phyloP scores from a whole-genome alignment of 2,113 vertebrate genomes.

The Anarhynchus alexandrinus region DNA sequence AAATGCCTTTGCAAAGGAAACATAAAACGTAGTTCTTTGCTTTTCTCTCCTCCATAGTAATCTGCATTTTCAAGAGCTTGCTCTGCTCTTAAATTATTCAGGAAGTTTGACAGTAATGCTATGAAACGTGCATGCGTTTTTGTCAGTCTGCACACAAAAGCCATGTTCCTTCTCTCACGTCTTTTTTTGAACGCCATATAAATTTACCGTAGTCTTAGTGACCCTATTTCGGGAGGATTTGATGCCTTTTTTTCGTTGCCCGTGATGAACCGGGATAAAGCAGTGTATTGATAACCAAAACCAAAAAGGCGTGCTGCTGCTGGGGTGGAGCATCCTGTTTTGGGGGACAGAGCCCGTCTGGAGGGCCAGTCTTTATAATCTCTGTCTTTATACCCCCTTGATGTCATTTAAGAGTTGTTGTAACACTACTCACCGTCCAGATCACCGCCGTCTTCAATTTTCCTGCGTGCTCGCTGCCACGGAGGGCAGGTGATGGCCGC shows the following conservation, averaged over 20 bases:
- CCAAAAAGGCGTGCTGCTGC: accelerated
- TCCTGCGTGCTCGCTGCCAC: accelerated
- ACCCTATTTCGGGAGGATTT: accelerated
- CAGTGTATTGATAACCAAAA: accelerated
- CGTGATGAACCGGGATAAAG: accelerated
- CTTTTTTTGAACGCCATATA: neutral
- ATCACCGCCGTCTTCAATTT: accelerated
- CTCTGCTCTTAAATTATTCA: constrained; percentile 46
- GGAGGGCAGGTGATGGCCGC: neutral
- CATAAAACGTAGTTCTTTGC: constrained; percentile 66
- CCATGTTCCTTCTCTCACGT: constrained; percentile 88
- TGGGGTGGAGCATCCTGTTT: neutral
- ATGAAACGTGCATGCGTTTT: constrained; percentile 85
- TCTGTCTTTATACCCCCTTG: neutral
- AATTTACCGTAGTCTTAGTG: accelerated
- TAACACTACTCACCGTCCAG: accelerated
- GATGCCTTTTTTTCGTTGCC: neutral
- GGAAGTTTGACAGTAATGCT: constrained; percentile 74
- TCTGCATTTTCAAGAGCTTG: constrained; percentile 63
- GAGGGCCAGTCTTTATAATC: neutral
- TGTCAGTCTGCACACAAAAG: constrained; percentile 86
- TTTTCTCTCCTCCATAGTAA: constrained; percentile 73
- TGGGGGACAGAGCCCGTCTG: neutral
- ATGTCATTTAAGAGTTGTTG: accelerated
- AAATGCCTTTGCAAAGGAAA: constrained; percentile 62